Conservation (phyloP, 2,888 invertebrate genomes). For the Drosophila recens region DNA sequence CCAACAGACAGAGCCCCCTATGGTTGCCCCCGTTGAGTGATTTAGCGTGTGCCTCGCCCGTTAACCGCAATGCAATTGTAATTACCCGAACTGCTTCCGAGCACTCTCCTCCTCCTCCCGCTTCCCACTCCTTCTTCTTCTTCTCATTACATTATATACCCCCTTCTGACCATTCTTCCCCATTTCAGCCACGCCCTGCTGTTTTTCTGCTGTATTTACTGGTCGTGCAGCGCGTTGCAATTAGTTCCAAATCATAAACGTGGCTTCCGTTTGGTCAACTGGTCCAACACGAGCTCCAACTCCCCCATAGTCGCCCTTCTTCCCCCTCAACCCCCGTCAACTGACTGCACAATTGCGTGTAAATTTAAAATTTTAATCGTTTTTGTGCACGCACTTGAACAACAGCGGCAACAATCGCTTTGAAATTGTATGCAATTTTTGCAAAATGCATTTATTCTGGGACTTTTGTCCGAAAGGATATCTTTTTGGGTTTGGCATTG, state of each 20-base stretch:
- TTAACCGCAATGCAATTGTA: slow-evolving; percentile 81
- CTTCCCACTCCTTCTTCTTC: not conserved
- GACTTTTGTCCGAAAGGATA: slow-evolving; percentile 2
- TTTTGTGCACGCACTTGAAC: slow-evolving; percentile 63
- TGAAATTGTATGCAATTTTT: slow-evolving; percentile 55
- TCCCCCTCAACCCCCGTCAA: not conserved
- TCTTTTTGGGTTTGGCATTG: too few relatives aligned
- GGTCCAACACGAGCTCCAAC: slow-evolving; percentile 15
- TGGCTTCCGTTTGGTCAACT: slow-evolving; percentile 66
- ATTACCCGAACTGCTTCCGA: slow-evolving; percentile 76
- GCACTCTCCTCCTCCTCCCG: not conserved
- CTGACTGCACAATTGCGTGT: slow-evolving; percentile 65
- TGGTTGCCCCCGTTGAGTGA: slow-evolving; percentile 62
- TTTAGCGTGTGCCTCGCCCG: slow-evolving; percentile 71
- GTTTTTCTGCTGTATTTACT: slow-evolving; percentile 56
- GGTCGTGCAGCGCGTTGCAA: slow-evolving; percentile 66
- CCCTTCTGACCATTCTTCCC: not conserved
- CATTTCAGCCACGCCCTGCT: slow-evolving; percentile 18
- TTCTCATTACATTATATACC: slow-evolving; percentile 9
- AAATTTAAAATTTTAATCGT: slow-evolving; percentile 78
- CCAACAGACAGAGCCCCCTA: slow-evolving; percentile 19
- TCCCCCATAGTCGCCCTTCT: not conserved
- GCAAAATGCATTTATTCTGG: slow-evolving; percentile 29
- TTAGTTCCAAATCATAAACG: slow-evolving; percentile 80
- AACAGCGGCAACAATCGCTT: slow-evolving; percentile 32